A percentile compares a stretch with the other conserved stretches of the same genome.
These are phyloP conservation scores for Listronotus bonariensis DNA, from an alignment of 1,140 invertebrate genomes.

Conservation along the genomic window DNA sequence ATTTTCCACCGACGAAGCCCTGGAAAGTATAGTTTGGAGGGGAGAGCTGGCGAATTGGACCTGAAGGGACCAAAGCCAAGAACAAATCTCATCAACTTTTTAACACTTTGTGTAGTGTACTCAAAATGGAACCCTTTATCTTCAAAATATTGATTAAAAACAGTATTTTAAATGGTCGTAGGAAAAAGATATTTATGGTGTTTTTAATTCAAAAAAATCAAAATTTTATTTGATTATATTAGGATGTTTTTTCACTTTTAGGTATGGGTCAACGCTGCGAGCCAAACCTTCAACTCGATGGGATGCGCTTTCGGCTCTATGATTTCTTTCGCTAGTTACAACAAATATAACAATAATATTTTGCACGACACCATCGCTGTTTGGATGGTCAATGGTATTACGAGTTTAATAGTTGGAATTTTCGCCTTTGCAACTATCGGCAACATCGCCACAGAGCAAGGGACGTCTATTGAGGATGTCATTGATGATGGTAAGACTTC, in stretches of 20 bases:
- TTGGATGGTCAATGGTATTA: constrained; percentile 79
- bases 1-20: no score
- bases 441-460: constrained; percentile 81
- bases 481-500: constrained; percentile 79
- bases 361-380: constrained; percentile 83
- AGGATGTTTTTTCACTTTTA: constrained; percentile 49
- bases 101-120: no score
- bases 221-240: no score
- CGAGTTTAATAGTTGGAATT: constrained; percentile 82
- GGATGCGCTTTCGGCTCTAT: constrained; percentile 91
- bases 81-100: no score
- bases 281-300: constrained; percentile 89
- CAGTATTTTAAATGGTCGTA: no score
- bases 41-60: no score
- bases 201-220: no score
- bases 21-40: no score
- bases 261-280: constrained; percentile 90
- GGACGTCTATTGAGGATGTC: constrained; percentile 77
- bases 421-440: constrained; percentile 88
- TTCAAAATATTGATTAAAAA: no score
- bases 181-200: no score
- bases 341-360: constrained; percentile 89
- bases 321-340: constrained; percentile 95
- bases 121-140: no score
- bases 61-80: no score